Percentiles rank a stretch among this genome's conserved stretches.
Conservation (phyloP, 92 coral and sea anemone species). For the Epizoanthus stellaris region DNA sequence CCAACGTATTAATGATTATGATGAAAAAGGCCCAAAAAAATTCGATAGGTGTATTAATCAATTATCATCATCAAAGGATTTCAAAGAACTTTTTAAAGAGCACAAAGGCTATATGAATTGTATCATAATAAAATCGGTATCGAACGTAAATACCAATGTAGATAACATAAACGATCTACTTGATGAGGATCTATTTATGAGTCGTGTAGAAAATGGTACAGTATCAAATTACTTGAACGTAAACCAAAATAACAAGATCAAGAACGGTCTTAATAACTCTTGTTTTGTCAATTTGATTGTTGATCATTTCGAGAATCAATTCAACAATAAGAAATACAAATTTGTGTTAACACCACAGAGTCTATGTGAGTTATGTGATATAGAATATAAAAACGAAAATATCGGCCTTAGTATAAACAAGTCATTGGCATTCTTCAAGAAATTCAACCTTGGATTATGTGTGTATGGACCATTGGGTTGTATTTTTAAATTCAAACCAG, state of each 20-base stretch:
- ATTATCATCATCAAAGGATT: too few relatives aligned
- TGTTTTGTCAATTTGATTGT: too few relatives aligned
- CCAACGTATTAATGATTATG: too few relatives aligned
- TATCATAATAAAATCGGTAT: too few relatives aligned
- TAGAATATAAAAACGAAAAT: constrained; percentile 23
- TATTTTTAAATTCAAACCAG: constrained; percentile 12
- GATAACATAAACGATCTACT: not conserved
- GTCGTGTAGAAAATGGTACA: not conserved
- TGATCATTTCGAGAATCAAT: too few relatives aligned
- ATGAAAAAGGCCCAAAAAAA: too few relatives aligned
- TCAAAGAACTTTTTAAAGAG: too few relatives aligned
- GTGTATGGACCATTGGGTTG: constrained; percentile 40
- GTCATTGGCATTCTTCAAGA: constrained; percentile 18
- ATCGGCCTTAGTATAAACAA: constrained; percentile 7
- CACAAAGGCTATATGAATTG: too few relatives aligned
- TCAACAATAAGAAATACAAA: not conserved
- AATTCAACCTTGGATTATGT: not conserved
- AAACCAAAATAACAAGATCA: too few relatives aligned
- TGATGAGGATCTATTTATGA: constrained; percentile 1
- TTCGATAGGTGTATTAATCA: too few relatives aligned
- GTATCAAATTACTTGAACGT: too few relatives aligned
- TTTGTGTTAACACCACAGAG: not conserved
- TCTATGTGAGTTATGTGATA: constrained; percentile 24
- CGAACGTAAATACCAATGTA: not conserved
- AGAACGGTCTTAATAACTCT: not conserved